Conservation (phyloP, 2,888 invertebrate genomes). For the Xylota sylvarum region DNA sequence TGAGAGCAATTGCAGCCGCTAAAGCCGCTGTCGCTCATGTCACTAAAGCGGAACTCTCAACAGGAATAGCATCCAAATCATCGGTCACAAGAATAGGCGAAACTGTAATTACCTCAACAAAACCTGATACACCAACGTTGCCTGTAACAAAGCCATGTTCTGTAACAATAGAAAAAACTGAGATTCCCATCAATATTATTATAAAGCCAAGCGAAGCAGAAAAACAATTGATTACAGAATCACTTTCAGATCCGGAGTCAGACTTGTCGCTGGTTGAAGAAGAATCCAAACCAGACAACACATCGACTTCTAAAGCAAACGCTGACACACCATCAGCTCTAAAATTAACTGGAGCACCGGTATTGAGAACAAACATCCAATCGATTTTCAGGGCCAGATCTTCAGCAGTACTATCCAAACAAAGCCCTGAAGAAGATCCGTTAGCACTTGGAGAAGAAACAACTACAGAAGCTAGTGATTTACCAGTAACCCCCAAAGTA, state of each 20-base stretch:
- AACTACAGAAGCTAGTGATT: background rate
- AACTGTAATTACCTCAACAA: conserved; percentile 12
- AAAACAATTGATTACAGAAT: background rate
- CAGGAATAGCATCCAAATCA: background rate
- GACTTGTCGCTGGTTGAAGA: background rate
- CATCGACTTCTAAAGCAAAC: background rate
- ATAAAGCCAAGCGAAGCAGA: background rate
- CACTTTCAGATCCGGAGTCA: background rate
- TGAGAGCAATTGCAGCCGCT: background rate
- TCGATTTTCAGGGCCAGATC: background rate
- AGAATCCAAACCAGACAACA: background rate
- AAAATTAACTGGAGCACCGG: background rate
- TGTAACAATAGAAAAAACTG: conserved; percentile 28
- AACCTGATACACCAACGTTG: background rate
- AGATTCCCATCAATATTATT: conserved; percentile 10
- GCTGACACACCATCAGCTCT: background rate
- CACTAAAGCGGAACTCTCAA: background rate
- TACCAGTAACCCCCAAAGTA: background rate
- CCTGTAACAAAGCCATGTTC: conserved; percentile 30
- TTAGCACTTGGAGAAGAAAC: background rate
- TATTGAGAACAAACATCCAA: background rate
- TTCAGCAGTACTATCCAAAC: too few species aligned
- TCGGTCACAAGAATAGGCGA: conserved; percentile 23
- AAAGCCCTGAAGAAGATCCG: background rate
- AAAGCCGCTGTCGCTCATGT: background rate